A percentile compares a stretch with the other conserved stretches of the same genome.
These are phyloP conservation scores for Patella ulyssiponensis DNA, from an alignment of 2,888 invertebrate species.

Conservation along the genomic window DNA sequence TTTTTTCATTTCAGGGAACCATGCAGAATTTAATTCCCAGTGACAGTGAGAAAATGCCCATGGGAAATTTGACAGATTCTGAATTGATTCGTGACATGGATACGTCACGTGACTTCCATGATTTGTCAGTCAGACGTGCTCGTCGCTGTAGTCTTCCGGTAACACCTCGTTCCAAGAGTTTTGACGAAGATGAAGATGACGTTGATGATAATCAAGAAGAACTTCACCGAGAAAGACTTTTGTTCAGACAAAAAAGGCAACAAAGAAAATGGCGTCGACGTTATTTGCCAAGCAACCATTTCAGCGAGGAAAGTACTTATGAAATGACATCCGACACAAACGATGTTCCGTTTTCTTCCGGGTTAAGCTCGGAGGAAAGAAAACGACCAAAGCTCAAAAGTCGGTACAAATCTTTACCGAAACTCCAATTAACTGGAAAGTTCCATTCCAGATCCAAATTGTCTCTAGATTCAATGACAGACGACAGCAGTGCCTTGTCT, in stretches of 20 bases:
- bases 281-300: conserved; percentile 13
- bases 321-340: conserved; percentile 2
- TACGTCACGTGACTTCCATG: background rate
- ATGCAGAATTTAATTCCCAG: background rate
- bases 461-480: conserved; percentile 11
- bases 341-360: background rate
- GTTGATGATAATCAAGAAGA: conserved; percentile 35
- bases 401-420: conserved; percentile 1
- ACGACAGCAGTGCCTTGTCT: conserved; percentile 22
- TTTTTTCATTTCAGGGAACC: no score
- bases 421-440: background rate
- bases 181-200: conserved; percentile 41
- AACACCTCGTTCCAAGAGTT: conserved; percentile 8
- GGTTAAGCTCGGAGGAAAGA: background rate
- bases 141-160: conserved; percentile 24
- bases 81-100: conserved; percentile 24
- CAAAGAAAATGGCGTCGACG: conserved; percentile 34
- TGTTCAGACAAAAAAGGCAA: conserved; percentile 41
- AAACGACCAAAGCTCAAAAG: background rate
- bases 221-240: conserved; percentile 42
- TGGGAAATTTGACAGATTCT: conserved; percentile 21
- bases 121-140: background rate
- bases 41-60: conserved; percentile 12
- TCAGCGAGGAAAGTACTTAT: background rate
- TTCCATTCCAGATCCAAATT: conserved; percentile 2